A percentile compares a stretch with the other conserved stretches of the same genome.
Conservation (phyloP, 2,888 invertebrate species). For the Habrosyne pyritoides region DNA sequence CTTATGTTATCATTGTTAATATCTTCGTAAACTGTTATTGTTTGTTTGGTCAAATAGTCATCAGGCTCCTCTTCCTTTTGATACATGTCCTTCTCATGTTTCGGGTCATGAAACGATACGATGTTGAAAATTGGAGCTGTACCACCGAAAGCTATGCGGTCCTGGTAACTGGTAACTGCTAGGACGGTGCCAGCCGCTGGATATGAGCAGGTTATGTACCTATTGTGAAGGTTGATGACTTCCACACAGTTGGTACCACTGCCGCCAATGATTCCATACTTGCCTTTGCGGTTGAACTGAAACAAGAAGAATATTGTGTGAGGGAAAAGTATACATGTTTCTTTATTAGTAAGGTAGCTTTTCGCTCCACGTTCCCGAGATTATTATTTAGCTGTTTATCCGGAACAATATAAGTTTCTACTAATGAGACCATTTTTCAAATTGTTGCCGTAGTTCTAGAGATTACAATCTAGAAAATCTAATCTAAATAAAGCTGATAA, state of each 20-base stretch:
- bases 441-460: too few species aligned
- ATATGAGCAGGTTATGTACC: constrained; percentile 73
- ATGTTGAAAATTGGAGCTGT: constrained; percentile 66
- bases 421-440: too few species aligned
- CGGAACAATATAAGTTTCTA: too few species aligned
- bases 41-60: constrained; percentile 31
- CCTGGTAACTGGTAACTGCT: constrained; percentile 63
- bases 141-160: constrained; percentile 73
- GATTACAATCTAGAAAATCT: too few species aligned
- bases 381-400: too few species aligned
- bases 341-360: too few species aligned
- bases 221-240: constrained; percentile 73
- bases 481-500: too few species aligned
- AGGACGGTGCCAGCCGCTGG: constrained; percentile 61
- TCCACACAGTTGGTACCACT: constrained; percentile 76
- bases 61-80: constrained; percentile 20
- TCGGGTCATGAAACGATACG: constrained; percentile 71
- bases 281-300: constrained; percentile 76
- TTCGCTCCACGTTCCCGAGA: too few species aligned
- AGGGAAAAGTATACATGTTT: neutral
- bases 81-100: constrained; percentile 61
- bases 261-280: constrained; percentile 74
- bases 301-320: constrained; percentile 26
- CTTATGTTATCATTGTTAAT: constrained; percentile 11
- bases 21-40: constrained; percentile 23